Conservation (phyloP, 1,140 invertebrate species). For the Oryctes rhinoceros region DNA sequence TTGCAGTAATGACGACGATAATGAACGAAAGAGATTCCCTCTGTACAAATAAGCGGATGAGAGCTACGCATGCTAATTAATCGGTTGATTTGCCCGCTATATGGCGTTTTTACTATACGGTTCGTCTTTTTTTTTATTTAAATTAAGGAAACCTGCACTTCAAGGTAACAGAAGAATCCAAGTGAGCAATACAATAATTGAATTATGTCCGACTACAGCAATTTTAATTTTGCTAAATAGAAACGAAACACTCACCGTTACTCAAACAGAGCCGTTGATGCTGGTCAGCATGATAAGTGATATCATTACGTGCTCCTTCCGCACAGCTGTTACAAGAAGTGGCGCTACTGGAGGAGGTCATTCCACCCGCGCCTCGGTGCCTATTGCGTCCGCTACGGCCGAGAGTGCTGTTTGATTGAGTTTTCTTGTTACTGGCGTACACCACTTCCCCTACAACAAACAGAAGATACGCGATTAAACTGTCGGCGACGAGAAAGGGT, state of each 20-base stretch:
- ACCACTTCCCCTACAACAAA: slow-evolving; percentile 61
- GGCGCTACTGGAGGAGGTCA: slow-evolving; percentile 66
- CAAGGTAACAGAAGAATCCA: no score
- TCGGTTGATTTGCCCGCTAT: no score
- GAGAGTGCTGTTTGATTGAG: slow-evolving; percentile 55
- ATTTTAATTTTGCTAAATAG: no score
- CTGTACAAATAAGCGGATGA: background rate
- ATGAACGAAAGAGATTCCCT: background rate
- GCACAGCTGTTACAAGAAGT: slow-evolving; percentile 62
- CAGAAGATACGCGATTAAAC: slow-evolving; percentile 15
- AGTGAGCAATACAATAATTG: no score
- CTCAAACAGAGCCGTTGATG: slow-evolving; percentile 56
- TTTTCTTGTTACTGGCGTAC: slow-evolving; percentile 64
- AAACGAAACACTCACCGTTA: slow-evolving; percentile 54
- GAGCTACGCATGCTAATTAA: background rate
- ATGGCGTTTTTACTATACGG: no score
- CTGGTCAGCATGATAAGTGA: slow-evolving; percentile 55
- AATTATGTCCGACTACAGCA: no score
- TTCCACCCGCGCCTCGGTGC: slow-evolving; percentile 61
- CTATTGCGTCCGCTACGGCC: slow-evolving; percentile 53
- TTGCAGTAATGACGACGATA: slow-evolving; percentile 11
- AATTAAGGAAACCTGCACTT: no score
- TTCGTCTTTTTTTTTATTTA: no score
- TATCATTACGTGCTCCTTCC: slow-evolving; percentile 55
- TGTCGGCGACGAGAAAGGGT: background rate